Evolutionary conservation across 2,888 invertebrate species (phyloP).

Genomic region (Neoitamus cyanurus): DNA sequence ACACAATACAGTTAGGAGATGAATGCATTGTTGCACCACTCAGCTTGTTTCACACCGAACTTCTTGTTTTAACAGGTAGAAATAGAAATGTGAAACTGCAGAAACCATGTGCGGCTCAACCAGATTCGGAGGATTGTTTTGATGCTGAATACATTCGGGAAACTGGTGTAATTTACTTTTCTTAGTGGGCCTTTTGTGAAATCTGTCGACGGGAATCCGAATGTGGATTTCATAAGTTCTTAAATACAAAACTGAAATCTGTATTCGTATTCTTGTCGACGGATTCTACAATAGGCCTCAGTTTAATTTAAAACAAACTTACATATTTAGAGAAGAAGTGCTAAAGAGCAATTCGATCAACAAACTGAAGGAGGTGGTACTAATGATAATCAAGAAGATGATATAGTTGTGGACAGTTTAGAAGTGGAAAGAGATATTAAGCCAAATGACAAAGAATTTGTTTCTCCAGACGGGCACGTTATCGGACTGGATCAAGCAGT

Average conservation of each 20-base stretch:
- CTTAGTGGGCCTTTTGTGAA: too few species aligned
- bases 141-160: constrained; percentile 92
- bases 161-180: constrained; percentile 70
- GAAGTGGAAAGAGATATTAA: constrained; percentile 66
- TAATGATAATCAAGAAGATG: constrained; percentile 73
- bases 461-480: constrained; percentile 81
- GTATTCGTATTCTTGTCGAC: too few species aligned
- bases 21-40: constrained; percentile 93
- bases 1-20: constrained; percentile 84
- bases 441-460: constrained; percentile 74
- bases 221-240: too few species aligned
- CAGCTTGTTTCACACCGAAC: constrained; percentile 87
- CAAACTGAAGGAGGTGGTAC: constrained; percentile 66
- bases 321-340: constrained; percentile 70
- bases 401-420: constrained; percentile 77
- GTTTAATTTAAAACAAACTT: too few species aligned
- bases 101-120: constrained; percentile 72
- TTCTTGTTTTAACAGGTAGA: constrained; percentile 83
- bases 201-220: too few species aligned
- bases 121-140: constrained; percentile 92
- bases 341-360: constrained; percentile 67
- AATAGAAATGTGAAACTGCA: constrained; percentile 79
- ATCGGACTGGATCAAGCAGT: constrained; percentile 91
- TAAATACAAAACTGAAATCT: too few species aligned
- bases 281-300: too few species aligned